Conservation (phyloP, 2,113 vertebrate genomes). For the Oxyura jamaicensis region DNA sequence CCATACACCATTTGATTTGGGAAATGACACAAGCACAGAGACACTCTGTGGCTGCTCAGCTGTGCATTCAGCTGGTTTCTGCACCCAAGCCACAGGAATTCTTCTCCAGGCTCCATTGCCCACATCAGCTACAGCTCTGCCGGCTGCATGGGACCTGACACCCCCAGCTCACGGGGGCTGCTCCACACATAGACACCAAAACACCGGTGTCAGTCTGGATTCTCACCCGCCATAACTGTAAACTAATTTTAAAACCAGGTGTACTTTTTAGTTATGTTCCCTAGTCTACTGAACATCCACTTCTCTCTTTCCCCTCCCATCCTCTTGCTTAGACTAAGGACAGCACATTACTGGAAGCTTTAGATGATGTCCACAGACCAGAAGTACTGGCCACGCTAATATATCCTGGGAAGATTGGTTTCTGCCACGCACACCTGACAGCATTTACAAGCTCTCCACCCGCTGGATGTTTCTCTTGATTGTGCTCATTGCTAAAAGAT, state of each 20-base stretch:
- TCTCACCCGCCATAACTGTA: background rate
- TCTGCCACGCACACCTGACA: background rate
- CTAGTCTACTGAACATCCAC: fast-evolving
- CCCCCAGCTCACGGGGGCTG: background rate
- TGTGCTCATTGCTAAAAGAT: background rate
- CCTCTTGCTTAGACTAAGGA: background rate
- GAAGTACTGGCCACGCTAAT: background rate
- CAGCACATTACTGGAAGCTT: background rate
- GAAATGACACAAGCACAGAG: background rate
- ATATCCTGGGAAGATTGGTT: background rate
- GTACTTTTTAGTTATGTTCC: background rate
- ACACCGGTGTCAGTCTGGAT: background rate
- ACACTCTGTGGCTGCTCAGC: background rate
- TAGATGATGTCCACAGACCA: background rate
- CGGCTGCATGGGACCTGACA: fast-evolving
- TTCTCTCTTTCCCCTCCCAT: background rate
- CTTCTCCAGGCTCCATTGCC: background rate
- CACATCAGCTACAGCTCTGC: fast-evolving
- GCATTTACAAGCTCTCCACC: background rate
- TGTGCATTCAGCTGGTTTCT: background rate
- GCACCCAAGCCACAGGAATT: background rate
- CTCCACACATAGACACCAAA: background rate
- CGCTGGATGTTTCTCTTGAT: background rate
- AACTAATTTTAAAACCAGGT: background rate
- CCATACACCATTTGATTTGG: background rate